These are phyloP conservation scores for Apolygus lucorum DNA, from an alignment of 1,140 invertebrate genomes.

Conservation along the genomic window DNA sequence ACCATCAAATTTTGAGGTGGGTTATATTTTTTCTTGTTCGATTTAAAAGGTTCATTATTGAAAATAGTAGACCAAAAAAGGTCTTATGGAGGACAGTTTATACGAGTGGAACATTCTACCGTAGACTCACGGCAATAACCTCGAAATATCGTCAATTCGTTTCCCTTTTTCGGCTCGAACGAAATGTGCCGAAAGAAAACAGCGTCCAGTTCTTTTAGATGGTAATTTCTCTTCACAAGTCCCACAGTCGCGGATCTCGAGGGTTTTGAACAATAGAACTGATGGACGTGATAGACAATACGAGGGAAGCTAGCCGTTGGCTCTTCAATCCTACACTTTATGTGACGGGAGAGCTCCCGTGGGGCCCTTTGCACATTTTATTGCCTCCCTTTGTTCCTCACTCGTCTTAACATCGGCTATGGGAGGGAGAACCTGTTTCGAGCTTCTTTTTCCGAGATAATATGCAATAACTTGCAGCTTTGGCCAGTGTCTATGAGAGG, in stretches of 20 bases:
- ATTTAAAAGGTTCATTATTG: no score
- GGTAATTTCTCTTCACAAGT: background rate
- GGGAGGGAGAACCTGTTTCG: background rate
- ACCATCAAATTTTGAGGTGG: no score
- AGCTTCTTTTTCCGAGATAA: background rate
- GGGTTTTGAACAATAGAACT: background rate
- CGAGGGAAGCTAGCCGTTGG: background rate
- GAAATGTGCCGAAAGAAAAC: no score
- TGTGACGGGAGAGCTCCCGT: background rate
- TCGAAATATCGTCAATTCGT: no score
- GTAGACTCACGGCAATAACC: no score
- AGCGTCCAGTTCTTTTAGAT: background rate
- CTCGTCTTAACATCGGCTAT: background rate
- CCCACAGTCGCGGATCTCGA: background rate
- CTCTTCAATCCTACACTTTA: constrained; percentile 1
- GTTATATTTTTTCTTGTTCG: no score
- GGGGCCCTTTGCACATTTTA: background rate
- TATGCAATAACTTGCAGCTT: background rate
- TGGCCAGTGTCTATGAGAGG: no score
- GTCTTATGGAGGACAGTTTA: no score
- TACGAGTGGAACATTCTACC: no score
- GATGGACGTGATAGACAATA: background rate
- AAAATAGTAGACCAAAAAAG: no score
- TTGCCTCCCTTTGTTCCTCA: background rate
- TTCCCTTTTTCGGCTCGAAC: no score